phyloP scores from a whole-genome alignment of 2,797 vertebrate species.

The Muscicapa striata region DNA sequence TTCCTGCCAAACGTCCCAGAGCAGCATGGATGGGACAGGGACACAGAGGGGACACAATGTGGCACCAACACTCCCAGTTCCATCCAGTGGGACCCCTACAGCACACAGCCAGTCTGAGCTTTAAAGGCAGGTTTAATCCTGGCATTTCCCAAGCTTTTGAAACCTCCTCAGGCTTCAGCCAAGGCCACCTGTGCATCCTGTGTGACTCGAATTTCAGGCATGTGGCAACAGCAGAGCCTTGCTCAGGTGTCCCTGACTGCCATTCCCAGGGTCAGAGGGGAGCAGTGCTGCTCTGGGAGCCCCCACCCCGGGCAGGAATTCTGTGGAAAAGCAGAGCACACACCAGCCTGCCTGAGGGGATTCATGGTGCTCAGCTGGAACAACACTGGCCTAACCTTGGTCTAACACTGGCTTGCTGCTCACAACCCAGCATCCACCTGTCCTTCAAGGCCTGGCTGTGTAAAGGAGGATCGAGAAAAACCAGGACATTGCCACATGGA shows the following conservation, averaged over 20 bases:
- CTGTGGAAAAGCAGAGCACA: neutral
- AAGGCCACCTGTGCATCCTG: neutral
- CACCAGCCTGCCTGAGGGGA: neutral
- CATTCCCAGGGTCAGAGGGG: neutral
- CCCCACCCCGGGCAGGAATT: accelerated
- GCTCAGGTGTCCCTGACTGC: neutral
- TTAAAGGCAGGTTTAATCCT: neutral
- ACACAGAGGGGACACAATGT: neutral
- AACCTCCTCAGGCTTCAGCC: neutral
- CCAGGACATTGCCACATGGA: neutral
- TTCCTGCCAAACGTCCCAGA: neutral
- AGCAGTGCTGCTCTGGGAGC: neutral
- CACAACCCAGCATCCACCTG: neutral
- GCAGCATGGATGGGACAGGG: accelerated
- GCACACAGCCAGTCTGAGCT: accelerated
- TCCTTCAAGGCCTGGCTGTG: neutral
- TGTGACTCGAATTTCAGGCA: neutral
- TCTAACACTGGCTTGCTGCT: neutral
- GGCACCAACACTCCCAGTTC: neutral
- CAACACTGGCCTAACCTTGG: too few relatives aligned
- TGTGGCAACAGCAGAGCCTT: neutral
- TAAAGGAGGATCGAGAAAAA: neutral
- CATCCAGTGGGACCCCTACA: neutral
- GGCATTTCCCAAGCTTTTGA: neutral
- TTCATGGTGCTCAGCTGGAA: neutral